A percentile compares a stretch with the other conserved stretches of the same genome.
These are phyloP conservation scores for Tachina grossa DNA, from an alignment of 2,888 invertebrate genomes.

Conservation along the genomic window DNA sequence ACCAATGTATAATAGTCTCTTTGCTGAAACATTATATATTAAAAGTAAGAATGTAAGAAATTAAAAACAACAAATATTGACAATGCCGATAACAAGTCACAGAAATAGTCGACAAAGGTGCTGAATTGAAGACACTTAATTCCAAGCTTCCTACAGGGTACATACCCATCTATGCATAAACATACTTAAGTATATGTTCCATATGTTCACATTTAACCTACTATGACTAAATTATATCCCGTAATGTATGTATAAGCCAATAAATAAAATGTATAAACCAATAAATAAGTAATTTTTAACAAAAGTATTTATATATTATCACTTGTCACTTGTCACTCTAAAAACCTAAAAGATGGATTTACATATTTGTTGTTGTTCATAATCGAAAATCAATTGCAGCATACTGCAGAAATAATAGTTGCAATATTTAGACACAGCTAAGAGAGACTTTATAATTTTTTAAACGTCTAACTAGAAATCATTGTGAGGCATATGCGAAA, in stretches of 20 bases:
- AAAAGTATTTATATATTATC: too few species aligned
- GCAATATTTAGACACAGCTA: conserved; percentile 34
- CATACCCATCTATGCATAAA: too few species aligned
- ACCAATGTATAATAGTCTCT: too few species aligned
- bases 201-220: too few species aligned
- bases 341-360: conserved; percentile 57
- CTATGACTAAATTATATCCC: conserved; percentile 48
- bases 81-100: too few species aligned
- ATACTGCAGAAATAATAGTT: conserved; percentile 26
- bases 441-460: conserved; percentile 15
- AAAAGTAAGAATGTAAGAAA: too few species aligned
- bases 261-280: conserved; percentile 34
- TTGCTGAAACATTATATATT: too few species aligned
- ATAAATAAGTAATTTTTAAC: conserved; percentile 13
- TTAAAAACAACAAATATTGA: too few species aligned
- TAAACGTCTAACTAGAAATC: not conserved
- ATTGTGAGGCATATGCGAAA: conserved; percentile 6
- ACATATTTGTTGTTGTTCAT: conserved; percentile 25
- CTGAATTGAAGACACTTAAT: too few species aligned
- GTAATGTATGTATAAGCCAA: conserved; percentile 48
- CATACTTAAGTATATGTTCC: too few species aligned
- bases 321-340: conserved; percentile 69
- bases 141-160: too few species aligned
- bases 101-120: too few species aligned
- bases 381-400: conserved; percentile 16